Evolutionary conservation across 2,888 invertebrate species (phyloP).

Genomic region (Cosmia pyralina): DNA sequence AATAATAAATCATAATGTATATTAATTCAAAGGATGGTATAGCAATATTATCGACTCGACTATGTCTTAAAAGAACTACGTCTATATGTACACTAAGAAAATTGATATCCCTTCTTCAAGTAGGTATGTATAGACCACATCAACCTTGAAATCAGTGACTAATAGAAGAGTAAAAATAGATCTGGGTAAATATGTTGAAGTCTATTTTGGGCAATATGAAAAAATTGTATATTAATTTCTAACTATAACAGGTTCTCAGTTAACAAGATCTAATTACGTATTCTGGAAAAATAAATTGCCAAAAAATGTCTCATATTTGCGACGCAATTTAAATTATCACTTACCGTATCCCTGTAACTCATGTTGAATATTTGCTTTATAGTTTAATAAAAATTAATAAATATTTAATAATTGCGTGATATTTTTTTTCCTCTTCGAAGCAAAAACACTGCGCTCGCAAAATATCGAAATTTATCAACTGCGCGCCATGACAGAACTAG

Average conservation of each 20-base stretch:
- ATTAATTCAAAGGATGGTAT: neutral
- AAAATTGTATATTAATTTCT: neutral
- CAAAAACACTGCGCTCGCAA: conserved; percentile 44
- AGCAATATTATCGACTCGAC: neutral
- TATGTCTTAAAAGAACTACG: neutral
- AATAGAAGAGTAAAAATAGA: conserved; percentile 80
- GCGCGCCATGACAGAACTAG: conserved; percentile 59
- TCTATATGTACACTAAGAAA: conserved; percentile 49
- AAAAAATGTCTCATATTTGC: neutral
- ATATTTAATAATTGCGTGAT: conserved; percentile 13
- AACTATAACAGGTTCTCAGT: neutral
- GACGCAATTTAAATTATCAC: conserved; percentile 52
- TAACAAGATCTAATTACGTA: neutral
- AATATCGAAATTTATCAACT: conserved; percentile 58
- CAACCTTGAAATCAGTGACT: conserved; percentile 83
- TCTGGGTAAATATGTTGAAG: conserved; percentile 61
- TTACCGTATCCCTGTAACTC: conserved; percentile 86
- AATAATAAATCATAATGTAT: neutral
- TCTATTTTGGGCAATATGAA: conserved; percentile 65
- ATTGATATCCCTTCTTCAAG: conserved; percentile 72
- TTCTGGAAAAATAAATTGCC: conserved; percentile 4
- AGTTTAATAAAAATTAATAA: conserved; percentile 18
- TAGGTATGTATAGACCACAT: conserved; percentile 55
- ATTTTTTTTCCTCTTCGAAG: conserved; percentile 15
- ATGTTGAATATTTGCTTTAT: conserved; percentile 67